Evolutionary conservation across 2,797 vertebrate species (phyloP), one percentile per base, ranked within the genome.

Genomic region (Cottoperca gobio): DNA sequence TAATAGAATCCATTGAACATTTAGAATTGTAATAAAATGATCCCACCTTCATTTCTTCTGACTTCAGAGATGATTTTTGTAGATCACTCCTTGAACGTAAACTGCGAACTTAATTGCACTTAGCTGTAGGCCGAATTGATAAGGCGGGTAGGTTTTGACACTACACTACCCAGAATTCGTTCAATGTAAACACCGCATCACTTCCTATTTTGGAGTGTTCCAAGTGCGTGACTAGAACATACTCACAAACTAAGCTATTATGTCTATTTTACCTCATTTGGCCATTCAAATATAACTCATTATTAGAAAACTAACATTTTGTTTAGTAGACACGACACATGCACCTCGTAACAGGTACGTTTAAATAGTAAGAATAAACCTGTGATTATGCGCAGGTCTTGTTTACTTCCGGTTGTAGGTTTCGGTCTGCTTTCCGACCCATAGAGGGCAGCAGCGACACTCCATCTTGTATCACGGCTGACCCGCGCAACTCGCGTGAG

Each of bases 401-500:
- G 14, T 31, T 37, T 10, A 65, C 48, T 62, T 84, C 86, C 89
- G 81, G 81, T 60, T 37, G 16, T 6, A 7, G 16, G 16, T 53
- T 12, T 33, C 16, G 63, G 0, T 55, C 21, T 35, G 7, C 10
- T 8, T 11, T 57, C 7, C 21, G 45, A 1, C 86, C 21, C 46
- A 23, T 52, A 80, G 91, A 62, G 78, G 89, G 86, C 87, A n/a
- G 53, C 64, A 78, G 55, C 28, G 40, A 35, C 45, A 57, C 65
- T 65, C 59, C 40, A 35, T 54, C 78, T 67, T 67, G 52, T 39
- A 54, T 57, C 43, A 65, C 81, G 48, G 72, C 54, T 87, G 81
- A 90, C 90, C 90, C 90, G 91, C 89, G 92, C 84, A 86, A 77
- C 82, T 88, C 52, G 81, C 79, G 75, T 85, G 61, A 88, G 71